Evolutionary conservation across 2,888 invertebrate genomes (phyloP).

Genomic region (Cheilosia variabilis): DNA sequence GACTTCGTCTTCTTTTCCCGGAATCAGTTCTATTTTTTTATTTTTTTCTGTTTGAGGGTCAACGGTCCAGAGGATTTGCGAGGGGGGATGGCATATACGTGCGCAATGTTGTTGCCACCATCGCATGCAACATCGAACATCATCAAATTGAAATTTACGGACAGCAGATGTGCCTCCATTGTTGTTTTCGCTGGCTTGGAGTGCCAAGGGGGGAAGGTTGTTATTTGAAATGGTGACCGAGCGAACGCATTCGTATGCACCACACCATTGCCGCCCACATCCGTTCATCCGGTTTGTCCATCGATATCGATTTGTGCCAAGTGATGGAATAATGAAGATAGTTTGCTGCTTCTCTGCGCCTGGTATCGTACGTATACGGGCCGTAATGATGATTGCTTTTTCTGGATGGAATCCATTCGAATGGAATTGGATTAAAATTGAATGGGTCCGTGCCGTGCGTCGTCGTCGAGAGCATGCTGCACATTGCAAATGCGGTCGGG

Average conservation of each 20-base stretch:
- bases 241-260: slow-evolving; percentile 51
- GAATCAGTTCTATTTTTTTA: slow-evolving; percentile 3
- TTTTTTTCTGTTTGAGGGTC: slow-evolving; percentile 2
- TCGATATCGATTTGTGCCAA: slow-evolving; percentile 73
- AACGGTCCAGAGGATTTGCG: not conserved
- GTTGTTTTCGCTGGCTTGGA: slow-evolving; percentile 57
- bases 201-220: slow-evolving; percentile 13
- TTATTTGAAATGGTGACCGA: slow-evolving; percentile 27
- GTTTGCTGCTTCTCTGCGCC: slow-evolving; percentile 53
- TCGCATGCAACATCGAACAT: slow-evolving; percentile 72
- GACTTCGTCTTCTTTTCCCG: slow-evolving; percentile 38
- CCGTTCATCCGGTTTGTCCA: slow-evolving; percentile 59
- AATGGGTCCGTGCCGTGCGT: slow-evolving; percentile 57
- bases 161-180: slow-evolving; percentile 65
- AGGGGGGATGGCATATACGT: slow-evolving; percentile 14
- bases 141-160: slow-evolving; percentile 75
- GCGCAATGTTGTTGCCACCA: slow-evolving; percentile 65
- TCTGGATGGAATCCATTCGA: slow-evolving; percentile 71
- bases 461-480: slow-evolving; percentile 31
- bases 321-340: slow-evolving; percentile 73
- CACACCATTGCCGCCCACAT: slow-evolving; percentile 42
- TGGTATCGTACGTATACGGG: slow-evolving; percentile 39
- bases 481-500: slow-evolving; percentile 44
- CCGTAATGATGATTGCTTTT: slow-evolving; percentile 74
- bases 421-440: slow-evolving; percentile 75